Percentiles rank a stretch among this genome's conserved stretches.
phyloP scores from a whole-genome alignment of 2,888 invertebrate species.

The Crioceris asparagi region DNA sequence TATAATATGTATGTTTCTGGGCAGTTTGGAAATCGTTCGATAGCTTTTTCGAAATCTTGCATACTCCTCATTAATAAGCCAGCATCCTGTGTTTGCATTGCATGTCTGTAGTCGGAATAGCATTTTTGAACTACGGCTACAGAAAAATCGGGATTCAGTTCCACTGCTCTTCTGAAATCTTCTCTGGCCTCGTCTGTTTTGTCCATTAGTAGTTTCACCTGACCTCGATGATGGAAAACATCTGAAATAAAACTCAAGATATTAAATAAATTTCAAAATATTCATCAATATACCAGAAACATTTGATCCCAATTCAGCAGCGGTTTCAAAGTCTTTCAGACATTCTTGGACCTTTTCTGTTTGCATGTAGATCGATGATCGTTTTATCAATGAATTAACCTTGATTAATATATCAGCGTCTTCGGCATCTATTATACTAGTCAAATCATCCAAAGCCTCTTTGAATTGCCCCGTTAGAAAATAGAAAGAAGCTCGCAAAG shows the following conservation, averaged over 20 bases:
- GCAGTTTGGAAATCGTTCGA: constrained; percentile 72
- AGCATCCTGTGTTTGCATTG: constrained; percentile 35
- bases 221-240: constrained; percentile 85
- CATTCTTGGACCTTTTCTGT: constrained; percentile 62
- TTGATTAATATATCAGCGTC: constrained; percentile 52
- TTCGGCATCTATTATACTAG: constrained; percentile 54
- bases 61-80: constrained; percentile 54
- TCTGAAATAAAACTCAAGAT: constrained; percentile 54
- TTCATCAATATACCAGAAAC: constrained; percentile 37
- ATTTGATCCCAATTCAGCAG: constrained; percentile 63
- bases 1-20: constrained; percentile 80
- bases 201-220: constrained; percentile 76
- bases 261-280: no score
- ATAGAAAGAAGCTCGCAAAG: constrained; percentile 78
- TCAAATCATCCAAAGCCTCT: constrained; percentile 61
- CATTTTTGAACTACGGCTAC: constrained; percentile 84
- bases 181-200: constrained; percentile 67
- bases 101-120: constrained; percentile 66
- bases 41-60: constrained; percentile 61
- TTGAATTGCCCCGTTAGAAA: constrained; percentile 66
- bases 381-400: constrained; percentile 79
- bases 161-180: constrained; percentile 75
- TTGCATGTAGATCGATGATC: constrained; percentile 77
- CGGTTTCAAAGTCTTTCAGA: constrained; percentile 67
- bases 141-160: constrained; percentile 72